Conservation (phyloP, 2,797 vertebrate species). For the Gallirallus australis region DNA sequence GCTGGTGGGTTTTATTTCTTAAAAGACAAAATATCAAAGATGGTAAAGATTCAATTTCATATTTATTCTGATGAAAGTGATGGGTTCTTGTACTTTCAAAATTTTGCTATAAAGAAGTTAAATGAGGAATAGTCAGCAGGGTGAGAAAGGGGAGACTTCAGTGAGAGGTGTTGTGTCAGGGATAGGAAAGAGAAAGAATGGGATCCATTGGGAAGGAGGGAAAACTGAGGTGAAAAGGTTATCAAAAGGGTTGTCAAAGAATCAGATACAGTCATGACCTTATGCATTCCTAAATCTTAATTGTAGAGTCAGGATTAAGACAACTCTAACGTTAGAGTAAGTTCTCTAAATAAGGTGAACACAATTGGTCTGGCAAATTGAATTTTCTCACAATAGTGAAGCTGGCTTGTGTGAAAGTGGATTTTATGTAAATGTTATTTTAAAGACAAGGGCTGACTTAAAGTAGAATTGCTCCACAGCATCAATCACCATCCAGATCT, state of each 20-base stretch:
- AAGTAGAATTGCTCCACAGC: not conserved
- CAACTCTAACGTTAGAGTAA: not conserved
- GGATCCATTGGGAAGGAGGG: not conserved
- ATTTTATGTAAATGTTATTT: slow-evolving; percentile 21
- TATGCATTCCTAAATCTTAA: not conserved
- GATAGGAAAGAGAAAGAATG: not conserved
- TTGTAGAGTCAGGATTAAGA: not conserved
- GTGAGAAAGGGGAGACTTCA: not conserved
- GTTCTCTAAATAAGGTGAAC: not conserved
- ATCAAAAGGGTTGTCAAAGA: not conserved
- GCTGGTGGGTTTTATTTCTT: not conserved
- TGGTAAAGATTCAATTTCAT: not conserved
- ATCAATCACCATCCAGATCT: not conserved
- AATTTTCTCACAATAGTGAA: slow-evolving; percentile 48
- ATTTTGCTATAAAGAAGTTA: not conserved
- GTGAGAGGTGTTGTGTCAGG: not conserved
- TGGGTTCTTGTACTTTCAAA: not conserved
- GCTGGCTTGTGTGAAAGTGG: not conserved
- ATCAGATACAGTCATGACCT: fast-evolving
- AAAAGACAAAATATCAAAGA: not conserved
- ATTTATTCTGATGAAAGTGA: not conserved
- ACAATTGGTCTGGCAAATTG: not conserved
- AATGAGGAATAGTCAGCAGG: not conserved
- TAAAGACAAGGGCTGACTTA: not conserved
- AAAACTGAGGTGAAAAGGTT: not conserved